Base-by-base conservation (phyloP, 2,888 invertebrate species). In the Caenorhabditis angaria region DNA sequence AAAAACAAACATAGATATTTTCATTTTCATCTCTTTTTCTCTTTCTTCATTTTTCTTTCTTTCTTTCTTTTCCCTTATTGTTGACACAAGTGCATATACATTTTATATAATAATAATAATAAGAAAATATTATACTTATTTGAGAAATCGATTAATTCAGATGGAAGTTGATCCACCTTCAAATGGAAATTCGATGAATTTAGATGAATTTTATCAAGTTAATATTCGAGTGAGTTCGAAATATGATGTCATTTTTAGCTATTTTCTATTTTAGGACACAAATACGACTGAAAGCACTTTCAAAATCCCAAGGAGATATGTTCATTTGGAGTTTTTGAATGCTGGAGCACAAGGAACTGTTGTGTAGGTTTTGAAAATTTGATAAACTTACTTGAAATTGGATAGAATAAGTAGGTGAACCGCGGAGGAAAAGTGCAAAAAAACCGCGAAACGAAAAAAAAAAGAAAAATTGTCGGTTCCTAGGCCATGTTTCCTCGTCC, bases 281-380 rank as follows among this genome's bases (percentile, higher is more conserved):
- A 69, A 41, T 14, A 41, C 41, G 51, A 51, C 69, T 10, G 65
- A 67, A 22, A 71, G 63, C 24, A 75, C 65, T 12, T 77, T 71
- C 57, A 77, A 66, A 3, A 70, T 82, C 12, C 82, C 82, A 3
- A 57, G 57, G 22, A 41, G 82, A 27, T 82, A 82, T 56, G 65
- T 57, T 27, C 72, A 80, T 48, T 74, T 82, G 1, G 61, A 65
- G 18, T 82, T 76, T 62, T 50, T 82, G 47, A 79, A 77, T 61
- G 80, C 82, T 10, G 82, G 82, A 18, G 82, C 82, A 0, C 82
- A 82, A 50, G 82, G 82, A 51, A 82, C 82, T 20, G 82, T 82
- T 10, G 80, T 80, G 80, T 80, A 47, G 70, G 81, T 69, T 28
- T 47, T 12, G 6, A 41, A 41, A 50, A 41, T 12, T 50, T 27